A percentile compares a stretch with the other conserved stretches of the same genome.
Evolutionary conservation across 2,797 vertebrate species (phyloP).

Genomic region (Ctenosaura bakeri): DNA sequence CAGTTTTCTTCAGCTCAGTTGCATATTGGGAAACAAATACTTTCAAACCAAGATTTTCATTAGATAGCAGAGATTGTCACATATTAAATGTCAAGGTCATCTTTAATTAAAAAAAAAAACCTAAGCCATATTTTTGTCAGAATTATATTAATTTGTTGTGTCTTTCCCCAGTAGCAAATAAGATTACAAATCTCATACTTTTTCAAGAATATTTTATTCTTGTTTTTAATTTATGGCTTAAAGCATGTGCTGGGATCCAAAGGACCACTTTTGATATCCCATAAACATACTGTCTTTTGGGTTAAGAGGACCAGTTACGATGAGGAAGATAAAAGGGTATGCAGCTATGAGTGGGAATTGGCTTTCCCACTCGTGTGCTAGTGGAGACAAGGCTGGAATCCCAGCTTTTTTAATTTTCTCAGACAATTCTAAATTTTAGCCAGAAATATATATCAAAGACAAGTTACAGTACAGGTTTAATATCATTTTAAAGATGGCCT

Average conservation of each 20-base stretch:
- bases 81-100: conserved; percentile 82
- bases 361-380: neutral
- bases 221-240: conserved; percentile 74
- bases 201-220: conserved; percentile 81
- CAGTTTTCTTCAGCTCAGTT: conserved; percentile 79
- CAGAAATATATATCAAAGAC: conserved; percentile 81
- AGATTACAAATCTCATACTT: conserved; percentile 73
- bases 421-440: conserved; percentile 79
- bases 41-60: conserved; percentile 71
- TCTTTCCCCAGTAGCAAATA: conserved; percentile 70
- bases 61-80: conserved; percentile 68
- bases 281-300: neutral
- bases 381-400: conserved; percentile 26
- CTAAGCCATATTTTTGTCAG: conserved; percentile 85
- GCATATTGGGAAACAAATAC: conserved; percentile 77
- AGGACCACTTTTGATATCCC: neutral
- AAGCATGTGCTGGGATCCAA: conserved; percentile 71
- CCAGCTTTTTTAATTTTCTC: conserved; percentile 80
- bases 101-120: conserved; percentile 66
- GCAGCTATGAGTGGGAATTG: neutral
- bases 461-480: conserved; percentile 81
- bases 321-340: neutral
- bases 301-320: neutral
- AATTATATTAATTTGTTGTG: conserved; percentile 77
- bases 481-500: conserved; percentile 86